Evolutionary conservation across 2,888 invertebrate genomes (phyloP).

Genomic region (Tetropium fuscum): DNA sequence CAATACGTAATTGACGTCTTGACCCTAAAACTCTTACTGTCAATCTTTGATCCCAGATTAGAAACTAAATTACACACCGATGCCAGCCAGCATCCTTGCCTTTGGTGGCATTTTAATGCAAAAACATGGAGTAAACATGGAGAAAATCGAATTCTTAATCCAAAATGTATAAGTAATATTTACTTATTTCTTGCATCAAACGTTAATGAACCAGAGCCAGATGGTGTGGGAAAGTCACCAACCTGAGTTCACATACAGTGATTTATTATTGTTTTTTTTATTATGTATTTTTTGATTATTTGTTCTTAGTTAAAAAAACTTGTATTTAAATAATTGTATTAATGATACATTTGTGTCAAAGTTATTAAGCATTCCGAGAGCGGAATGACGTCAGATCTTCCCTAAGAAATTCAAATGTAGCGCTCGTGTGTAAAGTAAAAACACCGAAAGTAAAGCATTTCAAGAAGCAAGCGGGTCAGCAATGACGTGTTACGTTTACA

Average conservation of each 20-base stretch:
- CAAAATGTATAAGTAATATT: not conserved
- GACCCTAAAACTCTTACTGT: conserved; percentile 43
- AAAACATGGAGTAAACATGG: too few relatives aligned
- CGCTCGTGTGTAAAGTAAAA: too few relatives aligned
- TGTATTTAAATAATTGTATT: not conserved
- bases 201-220: not conserved
- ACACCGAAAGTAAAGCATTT: too few relatives aligned
- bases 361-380: not conserved
- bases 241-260: not conserved
- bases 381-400: not conserved
- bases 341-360: not conserved
- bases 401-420: not conserved
- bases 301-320: not conserved
- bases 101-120: conserved; percentile 51
- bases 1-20: conserved; percentile 29
- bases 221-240: not conserved
- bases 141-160: too few relatives aligned
- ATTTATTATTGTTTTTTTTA: too few relatives aligned
- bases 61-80: conserved; percentile 49
- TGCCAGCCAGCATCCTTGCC: conserved; percentile 45
- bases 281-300: too few relatives aligned
- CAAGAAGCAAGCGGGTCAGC: too few relatives aligned
- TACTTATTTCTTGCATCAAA: not conserved
- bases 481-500: too few relatives aligned
- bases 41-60: conserved; percentile 43